phyloP scores from a whole-genome alignment of 92 coral and sea anemone genomes.

The Ricordea florida region DNA sequence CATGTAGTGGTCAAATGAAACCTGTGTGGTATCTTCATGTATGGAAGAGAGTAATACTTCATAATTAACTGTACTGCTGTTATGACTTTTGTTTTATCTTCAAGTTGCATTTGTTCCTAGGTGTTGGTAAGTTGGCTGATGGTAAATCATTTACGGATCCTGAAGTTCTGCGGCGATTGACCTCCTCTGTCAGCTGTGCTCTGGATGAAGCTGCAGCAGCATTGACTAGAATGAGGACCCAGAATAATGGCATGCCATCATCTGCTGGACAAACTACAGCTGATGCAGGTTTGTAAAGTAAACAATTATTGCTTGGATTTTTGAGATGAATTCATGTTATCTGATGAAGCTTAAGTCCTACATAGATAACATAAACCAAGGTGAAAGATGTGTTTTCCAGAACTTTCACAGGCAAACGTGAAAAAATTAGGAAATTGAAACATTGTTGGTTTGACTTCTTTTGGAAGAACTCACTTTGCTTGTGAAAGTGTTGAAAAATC shows the following conservation, averaged over 20 bases:
- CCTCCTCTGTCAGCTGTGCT: slow-evolving; percentile 98
- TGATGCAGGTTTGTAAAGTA: slow-evolving; percentile 75
- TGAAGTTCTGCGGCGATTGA: slow-evolving; percentile 91
- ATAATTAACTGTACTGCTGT: neutral
- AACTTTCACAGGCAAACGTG: too few relatives aligned
- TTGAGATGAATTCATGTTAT: neutral
- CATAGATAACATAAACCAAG: too few relatives aligned
- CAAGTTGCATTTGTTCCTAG: slow-evolving; percentile 39
- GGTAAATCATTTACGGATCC: slow-evolving; percentile 98
- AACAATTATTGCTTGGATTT: neutral
- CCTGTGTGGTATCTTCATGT: too few relatives aligned
- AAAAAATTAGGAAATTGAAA: too few relatives aligned
- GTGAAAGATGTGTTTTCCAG: too few relatives aligned
- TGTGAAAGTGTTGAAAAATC: too few relatives aligned
- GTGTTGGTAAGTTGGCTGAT: slow-evolving; percentile 95
- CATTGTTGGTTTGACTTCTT: too few relatives aligned
- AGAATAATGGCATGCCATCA: slow-evolving; percentile 90
- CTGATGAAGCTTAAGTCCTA: too few relatives aligned
- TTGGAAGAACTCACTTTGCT: too few relatives aligned
- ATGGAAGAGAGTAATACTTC: too few relatives aligned
- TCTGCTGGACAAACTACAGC: slow-evolving; percentile 83
- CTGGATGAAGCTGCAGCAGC: slow-evolving; percentile 99
- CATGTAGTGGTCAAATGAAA: too few relatives aligned
- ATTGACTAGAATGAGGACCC: slow-evolving; percentile 96
- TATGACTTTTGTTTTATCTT: neutral